Base-by-base conservation (phyloP, 2,113 vertebrate genomes). In the Vimba vimba region DNA sequence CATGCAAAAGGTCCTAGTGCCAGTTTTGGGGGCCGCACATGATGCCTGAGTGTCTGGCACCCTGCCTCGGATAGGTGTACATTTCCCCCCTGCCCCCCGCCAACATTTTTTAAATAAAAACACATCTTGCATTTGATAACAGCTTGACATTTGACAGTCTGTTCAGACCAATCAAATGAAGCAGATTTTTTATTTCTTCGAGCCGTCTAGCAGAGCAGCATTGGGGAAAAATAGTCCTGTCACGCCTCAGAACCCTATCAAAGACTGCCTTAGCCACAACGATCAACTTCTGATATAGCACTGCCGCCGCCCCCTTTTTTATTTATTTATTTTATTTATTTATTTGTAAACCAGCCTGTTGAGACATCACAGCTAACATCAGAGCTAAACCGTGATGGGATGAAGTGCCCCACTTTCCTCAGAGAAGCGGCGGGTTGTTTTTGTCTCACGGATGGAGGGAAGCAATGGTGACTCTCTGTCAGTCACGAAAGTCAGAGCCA, bases 131-230 rank as follows among this genome's bases (percentile, higher is more conserved):
- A 84, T 93, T 95, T 94, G 92, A 95, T 94, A 93, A 91, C 88
- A 86, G 88, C 91, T 93, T 94, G 94, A 95, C 93, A 95, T 95
- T 94, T 95, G 93, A 94, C 94, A 94, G 93, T 91, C 89, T 89
- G 92, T 93, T 94, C 91, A 92, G 92, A 91, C 93, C 94, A 95
- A 94, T 93, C 92, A 92, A 87, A 92, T 59, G 0, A 52, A 57
- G 19, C 64, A 75, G 47, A 33, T 25, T 83, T 82, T 50, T 85
- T n/a, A 25, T 13, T 50, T 33, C 36, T n/a, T 64, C 27, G 4
- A 43, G 50, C 27, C 76, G 52, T 52, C 66, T 78, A 50, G 43
- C 62, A 21, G 45, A 85, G 86, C 90, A 90, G 81, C 89, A 90
- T 52, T 90, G 86, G 87, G 90, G 87, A 87, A 91, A 89, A 91